These are phyloP conservation scores for Noctilio leporinus DNA, from an alignment of 2,113 vertebrate species.

Conservation along the genomic window DNA sequence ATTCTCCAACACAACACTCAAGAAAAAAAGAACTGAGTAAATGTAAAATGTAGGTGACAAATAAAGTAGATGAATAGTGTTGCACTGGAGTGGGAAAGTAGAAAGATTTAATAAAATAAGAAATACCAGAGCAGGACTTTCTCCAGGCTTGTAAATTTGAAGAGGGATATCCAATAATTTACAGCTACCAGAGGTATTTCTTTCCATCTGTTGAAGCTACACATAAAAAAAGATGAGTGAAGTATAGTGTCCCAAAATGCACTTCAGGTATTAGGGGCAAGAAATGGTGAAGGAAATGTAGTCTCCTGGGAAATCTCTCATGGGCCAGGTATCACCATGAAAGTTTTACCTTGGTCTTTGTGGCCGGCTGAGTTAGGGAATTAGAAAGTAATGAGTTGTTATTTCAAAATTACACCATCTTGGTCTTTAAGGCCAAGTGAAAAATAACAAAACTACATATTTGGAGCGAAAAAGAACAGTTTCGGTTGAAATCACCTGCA, in stretches of 20 bases:
- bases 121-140: neutral
- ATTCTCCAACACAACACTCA: neutral
- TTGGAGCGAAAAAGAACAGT: neutral
- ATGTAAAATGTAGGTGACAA: neutral
- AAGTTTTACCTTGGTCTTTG: neutral
- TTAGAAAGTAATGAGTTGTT: neutral
- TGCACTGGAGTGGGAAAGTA: neutral
- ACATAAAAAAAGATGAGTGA: neutral
- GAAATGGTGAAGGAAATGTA: neutral
- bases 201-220: neutral
- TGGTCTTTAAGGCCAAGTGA: neutral
- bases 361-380: neutral
- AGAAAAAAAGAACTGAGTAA: neutral
- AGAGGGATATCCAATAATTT: neutral
- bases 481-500: neutral
- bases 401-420: neutral
- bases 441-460: neutral
- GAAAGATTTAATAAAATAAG: neutral
- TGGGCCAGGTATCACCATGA: neutral
- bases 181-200: neutral
- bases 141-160: neutral
- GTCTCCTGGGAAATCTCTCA: neutral
- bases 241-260: neutral
- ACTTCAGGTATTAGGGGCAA: neutral
- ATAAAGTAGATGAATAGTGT: neutral